Evolutionary conservation across 2,888 invertebrate species (phyloP), one percentile per base, ranked within the genome.

Genomic region (Lasioglossum figueresi): DNA sequence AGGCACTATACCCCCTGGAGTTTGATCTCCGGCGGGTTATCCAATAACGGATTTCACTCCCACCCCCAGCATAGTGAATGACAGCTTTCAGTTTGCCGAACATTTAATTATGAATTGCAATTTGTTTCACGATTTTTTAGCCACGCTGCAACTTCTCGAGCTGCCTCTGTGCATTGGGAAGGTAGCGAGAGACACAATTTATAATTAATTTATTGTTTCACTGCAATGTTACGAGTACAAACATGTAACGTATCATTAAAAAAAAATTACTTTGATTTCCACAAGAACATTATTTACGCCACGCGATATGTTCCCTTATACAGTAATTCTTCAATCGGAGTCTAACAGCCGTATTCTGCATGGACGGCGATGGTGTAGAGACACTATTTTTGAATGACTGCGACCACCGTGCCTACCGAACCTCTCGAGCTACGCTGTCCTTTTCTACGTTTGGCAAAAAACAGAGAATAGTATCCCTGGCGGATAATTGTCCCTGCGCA

Each of bases 31-130:
- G 63, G 63, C 0, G 63, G 31, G 63, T 63, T 63, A 63, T 63
- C 31, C 16, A 63, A 63, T 59, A 59, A 59, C 59, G 27, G 59
- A 27, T 63, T 63, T 63, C 63, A 63, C 63, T 63, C 16, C 63
- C 31, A 31, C 63, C 6, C 63, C 6, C 31, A 63, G 31, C 5
- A 16, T 63, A 6, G 16, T 6, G 2, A 16, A 16, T 63, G 63
- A 31, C 31, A 31, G 63, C 63, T 31, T 63, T 63, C 31, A 16
- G 31, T 63, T 31, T 16, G 63, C 27, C 6, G 27, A 63, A 63
- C 63, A 31, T 63, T 31, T 31, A 31, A 27, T 16, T 31, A 63
- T 63, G n/a, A 56, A n/a, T 31, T 16, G 6, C 31, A 63, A 31
- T 2, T 16, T 4, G 27, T 27, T 31, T 63, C 27, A 6, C 14